phyloP scores from a whole-genome alignment of 2,888 invertebrate genomes.

The Dinocampus coccinellae region DNA sequence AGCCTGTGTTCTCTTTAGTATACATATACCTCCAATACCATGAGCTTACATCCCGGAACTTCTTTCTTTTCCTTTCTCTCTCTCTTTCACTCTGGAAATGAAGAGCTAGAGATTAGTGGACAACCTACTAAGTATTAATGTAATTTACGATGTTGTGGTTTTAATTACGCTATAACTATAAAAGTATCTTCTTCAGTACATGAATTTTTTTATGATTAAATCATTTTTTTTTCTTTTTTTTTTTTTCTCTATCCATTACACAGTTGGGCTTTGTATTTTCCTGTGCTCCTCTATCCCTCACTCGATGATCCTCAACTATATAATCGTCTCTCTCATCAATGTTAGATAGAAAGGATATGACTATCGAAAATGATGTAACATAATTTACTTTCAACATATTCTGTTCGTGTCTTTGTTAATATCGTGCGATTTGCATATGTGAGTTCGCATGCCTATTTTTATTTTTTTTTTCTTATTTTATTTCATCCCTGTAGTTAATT shows the following conservation, averaged over 20 bases:
- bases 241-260: no score
- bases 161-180: not conserved
- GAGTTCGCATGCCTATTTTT: not conserved
- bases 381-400: conserved; percentile 9
- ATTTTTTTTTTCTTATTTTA: conserved; percentile 11
- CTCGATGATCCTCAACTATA: not conserved
- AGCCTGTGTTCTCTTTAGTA: conserved; percentile 29
- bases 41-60: not conserved
- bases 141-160: not conserved
- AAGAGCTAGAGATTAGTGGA: conserved; percentile 1
- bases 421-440: conserved; percentile 8
- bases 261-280: no score
- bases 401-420: conserved; percentile 16
- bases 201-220: not conserved
- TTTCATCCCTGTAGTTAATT: not conserved
- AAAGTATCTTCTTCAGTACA: not conserved
- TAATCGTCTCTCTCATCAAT: not conserved
- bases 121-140: not conserved
- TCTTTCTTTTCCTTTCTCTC: no score
- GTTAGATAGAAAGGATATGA: not conserved
- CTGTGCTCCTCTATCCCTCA: no score
- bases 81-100: no score
- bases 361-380: conserved; percentile 13
- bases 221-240: not conserved
- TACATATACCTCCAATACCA: not conserved